Evolutionary conservation across 2,888 invertebrate species (phyloP).

Genomic region (Dynastes maya): DNA sequence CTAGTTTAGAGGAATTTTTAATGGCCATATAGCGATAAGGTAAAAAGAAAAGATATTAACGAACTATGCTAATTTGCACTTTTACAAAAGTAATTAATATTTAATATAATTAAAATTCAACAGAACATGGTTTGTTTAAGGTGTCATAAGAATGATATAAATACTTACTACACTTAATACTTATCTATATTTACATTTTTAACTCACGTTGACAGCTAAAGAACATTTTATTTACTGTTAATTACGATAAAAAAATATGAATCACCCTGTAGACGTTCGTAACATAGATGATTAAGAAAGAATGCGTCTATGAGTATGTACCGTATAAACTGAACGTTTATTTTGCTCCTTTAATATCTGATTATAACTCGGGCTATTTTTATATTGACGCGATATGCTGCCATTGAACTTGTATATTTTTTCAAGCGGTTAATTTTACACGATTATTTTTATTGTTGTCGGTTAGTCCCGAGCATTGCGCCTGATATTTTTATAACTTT

Average conservation of each 20-base stretch:
- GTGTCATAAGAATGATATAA: no score
- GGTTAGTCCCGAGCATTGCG: neutral
- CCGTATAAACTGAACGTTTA: slow-evolving; percentile 37
- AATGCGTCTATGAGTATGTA: slow-evolving; percentile 39
- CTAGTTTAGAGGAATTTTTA: no score
- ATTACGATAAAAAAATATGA: slow-evolving; percentile 1
- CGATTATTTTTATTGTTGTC: slow-evolving; percentile 43
- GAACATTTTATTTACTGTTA: neutral
- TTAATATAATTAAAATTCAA: no score
- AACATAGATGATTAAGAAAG: slow-evolving; percentile 33
- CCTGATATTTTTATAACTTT: neutral
- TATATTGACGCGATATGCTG: slow-evolving; percentile 50
- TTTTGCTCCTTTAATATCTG: slow-evolving; percentile 50
- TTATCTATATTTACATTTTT: no score
- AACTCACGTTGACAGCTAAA: no score
- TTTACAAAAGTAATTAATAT: no score
- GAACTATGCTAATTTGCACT: no score
- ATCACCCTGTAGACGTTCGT: neutral
- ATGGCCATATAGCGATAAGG: no score
- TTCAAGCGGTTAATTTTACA: slow-evolving; percentile 41
- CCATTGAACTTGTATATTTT: slow-evolving; percentile 52
- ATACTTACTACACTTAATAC: no score
- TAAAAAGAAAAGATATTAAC: no score
- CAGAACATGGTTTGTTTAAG: no score
- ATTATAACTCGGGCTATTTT: slow-evolving; percentile 50